A percentile compares a stretch with the other conserved stretches of the same genome.
phyloP scores from a whole-genome alignment of 1,140 invertebrate species.

The Mycetomoellerius zeteki region DNA sequence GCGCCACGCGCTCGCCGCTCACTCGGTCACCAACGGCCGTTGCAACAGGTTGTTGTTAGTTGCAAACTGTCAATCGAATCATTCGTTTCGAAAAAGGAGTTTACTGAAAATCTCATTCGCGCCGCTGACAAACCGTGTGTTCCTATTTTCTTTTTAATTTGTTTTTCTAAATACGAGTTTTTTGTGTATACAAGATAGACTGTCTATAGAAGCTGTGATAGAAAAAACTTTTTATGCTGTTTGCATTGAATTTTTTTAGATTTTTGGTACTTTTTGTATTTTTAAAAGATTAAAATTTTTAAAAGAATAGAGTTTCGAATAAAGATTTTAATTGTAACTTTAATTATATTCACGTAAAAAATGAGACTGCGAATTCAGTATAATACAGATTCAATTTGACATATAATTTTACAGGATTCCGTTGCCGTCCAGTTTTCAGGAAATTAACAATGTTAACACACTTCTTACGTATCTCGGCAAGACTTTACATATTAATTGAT shows the following conservation, averaged over 20 bases:
- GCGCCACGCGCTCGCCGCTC: slow-evolving; percentile 61
- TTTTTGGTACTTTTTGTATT: neutral
- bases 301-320: too few relatives aligned
- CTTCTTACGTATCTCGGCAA: too few relatives aligned
- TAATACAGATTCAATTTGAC: too few relatives aligned
- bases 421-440: too few relatives aligned
- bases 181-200: neutral
- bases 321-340: too few relatives aligned
- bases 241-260: too few relatives aligned
- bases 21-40: slow-evolving; percentile 50
- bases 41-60: slow-evolving; percentile 54
- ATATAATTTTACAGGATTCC: too few relatives aligned
- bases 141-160: neutral
- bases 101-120: neutral
- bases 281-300: neutral
- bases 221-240: neutral
- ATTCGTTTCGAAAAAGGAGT: slow-evolving; percentile 18
- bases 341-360: too few relatives aligned
- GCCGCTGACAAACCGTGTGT: neutral
- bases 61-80: slow-evolving; percentile 1
- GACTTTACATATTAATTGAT: too few relatives aligned
- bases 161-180: neutral
- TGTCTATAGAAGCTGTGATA: neutral
- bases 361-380: too few relatives aligned
- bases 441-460: too few relatives aligned